Evolutionary conservation across 2,113 vertebrate species (phyloP).

Genomic region (Cepphus grylle): DNA sequence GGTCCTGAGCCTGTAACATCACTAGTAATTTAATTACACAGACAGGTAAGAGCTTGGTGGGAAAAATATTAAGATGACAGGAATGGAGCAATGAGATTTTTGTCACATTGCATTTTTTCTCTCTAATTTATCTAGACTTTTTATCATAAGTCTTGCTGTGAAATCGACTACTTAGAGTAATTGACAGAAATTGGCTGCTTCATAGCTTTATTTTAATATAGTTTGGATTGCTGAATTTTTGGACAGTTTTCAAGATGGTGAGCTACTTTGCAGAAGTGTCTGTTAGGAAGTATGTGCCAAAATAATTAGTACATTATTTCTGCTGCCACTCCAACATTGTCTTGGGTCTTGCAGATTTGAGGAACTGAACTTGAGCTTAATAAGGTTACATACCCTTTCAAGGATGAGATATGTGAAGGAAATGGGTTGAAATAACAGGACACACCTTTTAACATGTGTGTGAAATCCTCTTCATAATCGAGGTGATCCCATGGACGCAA

Average conservation of each 20-base stretch:
- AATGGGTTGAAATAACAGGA: neutral
- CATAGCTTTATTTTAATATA: neutral
- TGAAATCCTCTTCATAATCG: neutral
- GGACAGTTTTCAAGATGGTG: neutral
- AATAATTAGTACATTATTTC: neutral
- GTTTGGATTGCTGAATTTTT: neutral
- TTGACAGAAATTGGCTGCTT: neutral
- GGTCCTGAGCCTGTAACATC: neutral
- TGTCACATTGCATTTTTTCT: neutral
- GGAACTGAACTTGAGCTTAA: neutral
- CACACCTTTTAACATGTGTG: accelerated
- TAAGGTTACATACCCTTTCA: neutral
- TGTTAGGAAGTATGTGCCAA: neutral
- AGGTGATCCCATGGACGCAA: accelerated
- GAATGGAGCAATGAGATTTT: neutral
- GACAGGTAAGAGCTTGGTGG: neutral
- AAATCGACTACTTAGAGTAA: neutral
- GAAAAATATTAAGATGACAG: neutral
- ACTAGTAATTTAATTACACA: neutral
- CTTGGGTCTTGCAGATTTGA: neutral
- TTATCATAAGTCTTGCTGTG: neutral
- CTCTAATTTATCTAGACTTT: neutral
- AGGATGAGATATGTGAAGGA: neutral
- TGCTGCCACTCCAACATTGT: neutral
- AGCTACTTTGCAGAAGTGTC: neutral